Conservation (phyloP, 2,888 invertebrate genomes). For the Torymus aiolomorphi region DNA sequence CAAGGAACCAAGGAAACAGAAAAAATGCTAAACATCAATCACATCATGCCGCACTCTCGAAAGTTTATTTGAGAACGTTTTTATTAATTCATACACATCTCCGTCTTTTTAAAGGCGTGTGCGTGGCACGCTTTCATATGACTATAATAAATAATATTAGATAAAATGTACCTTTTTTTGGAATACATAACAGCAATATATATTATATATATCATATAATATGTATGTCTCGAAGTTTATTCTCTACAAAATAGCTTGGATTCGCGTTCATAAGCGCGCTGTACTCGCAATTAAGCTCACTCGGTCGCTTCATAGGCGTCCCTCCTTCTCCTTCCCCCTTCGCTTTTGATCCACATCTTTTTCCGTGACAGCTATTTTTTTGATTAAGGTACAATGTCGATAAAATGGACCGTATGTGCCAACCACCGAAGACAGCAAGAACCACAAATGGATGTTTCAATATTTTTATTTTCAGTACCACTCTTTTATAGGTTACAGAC, state of each 20-base stretch:
- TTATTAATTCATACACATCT: constrained; percentile 31
- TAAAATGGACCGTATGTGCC: constrained; percentile 44
- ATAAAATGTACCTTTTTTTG: constrained; percentile 51
- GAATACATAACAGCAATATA: constrained; percentile 56
- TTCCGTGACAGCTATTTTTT: constrained; percentile 37
- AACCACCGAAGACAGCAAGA: constrained; percentile 2
- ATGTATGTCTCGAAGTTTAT: constrained; percentile 30
- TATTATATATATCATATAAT: constrained; percentile 34
- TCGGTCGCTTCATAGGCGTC: not conserved
- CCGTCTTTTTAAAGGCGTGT: not conserved
- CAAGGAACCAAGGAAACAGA: not conserved
- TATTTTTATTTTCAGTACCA: no score
- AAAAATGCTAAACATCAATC: not conserved
- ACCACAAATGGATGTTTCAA: not conserved
- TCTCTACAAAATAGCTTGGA: constrained; percentile 54
- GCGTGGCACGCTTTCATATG: constrained; percentile 3
- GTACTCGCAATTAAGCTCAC: constrained; percentile 48
- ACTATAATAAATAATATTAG: constrained; percentile 53
- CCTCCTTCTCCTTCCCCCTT: no score
- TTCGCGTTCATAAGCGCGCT: constrained; percentile 27
- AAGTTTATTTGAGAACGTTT: constrained; percentile 5
- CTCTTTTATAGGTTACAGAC: no score
- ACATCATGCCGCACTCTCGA: no score
- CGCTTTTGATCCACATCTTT: constrained; percentile 38
- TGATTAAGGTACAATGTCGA: constrained; percentile 53